These are phyloP conservation scores for Heterochromis multidens DNA, from an alignment of 2,113 vertebrate species.

Conservation along the genomic window DNA sequence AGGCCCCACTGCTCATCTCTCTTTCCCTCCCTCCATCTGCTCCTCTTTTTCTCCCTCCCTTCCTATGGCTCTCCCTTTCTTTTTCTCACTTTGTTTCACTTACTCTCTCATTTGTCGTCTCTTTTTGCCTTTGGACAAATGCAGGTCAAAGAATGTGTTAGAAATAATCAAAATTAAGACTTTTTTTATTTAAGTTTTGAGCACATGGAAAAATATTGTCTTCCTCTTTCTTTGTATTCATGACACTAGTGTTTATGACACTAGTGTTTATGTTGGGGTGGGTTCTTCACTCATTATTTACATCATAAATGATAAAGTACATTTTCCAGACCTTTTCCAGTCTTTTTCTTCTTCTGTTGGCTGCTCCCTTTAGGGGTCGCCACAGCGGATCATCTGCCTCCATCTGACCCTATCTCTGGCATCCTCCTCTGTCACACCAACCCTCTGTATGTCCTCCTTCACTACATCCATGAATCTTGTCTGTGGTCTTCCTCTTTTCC, in stretches of 20 bases:
- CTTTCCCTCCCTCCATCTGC: conserved; percentile 44
- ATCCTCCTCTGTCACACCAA: not conserved
- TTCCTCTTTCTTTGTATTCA: not conserved
- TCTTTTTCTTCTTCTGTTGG: not conserved
- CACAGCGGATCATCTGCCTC: not conserved
- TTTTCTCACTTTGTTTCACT: not conserved
- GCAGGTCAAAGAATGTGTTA: not conserved
- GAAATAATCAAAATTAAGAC: not conserved
- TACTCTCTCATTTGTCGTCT: not conserved
- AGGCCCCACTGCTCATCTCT: conserved; percentile 46
- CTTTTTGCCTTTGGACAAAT: not conserved
- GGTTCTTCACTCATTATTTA: not conserved
- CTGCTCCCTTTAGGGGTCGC: not conserved
- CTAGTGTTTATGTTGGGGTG: not conserved
- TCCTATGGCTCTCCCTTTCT: not conserved
- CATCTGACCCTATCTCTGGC: not conserved
- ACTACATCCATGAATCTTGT: not conserved
- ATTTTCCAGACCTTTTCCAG: not conserved
- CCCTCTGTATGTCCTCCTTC: not conserved
- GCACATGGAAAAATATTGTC: not conserved
- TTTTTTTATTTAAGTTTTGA: not conserved
- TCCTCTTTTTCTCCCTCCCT: not conserved
- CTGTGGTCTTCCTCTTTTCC: not conserved
- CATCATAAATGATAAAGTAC: not conserved
- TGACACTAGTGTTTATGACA: not conserved